Percentiles rank a stretch among this genome's conserved stretches.
Conservation (phyloP, 1,140 invertebrate species). For the Sweltsa coloradensis region DNA sequence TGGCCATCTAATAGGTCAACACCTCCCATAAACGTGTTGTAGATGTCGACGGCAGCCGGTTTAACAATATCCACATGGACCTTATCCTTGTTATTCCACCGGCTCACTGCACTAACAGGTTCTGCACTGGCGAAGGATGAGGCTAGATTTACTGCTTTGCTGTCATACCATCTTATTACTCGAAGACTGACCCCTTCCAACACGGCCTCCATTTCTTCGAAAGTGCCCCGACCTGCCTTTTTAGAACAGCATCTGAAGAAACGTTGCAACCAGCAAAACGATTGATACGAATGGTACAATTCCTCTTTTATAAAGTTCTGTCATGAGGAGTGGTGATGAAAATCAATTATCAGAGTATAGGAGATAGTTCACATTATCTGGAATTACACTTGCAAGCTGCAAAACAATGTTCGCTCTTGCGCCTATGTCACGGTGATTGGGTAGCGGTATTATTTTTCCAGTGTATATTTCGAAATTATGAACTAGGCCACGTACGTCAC, state of each 20-base stretch:
- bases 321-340: slow-evolving; percentile 20
- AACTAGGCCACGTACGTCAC: slow-evolving; percentile 24
- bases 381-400: not conserved
- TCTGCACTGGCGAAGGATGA: slow-evolving; percentile 7
- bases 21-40: slow-evolving; percentile 4
- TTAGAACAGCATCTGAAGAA: slow-evolving; percentile 7
- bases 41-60: not conserved
- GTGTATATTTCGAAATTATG: slow-evolving; percentile 32
- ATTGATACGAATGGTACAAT: slow-evolving; percentile 20
- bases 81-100: not conserved
- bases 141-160: slow-evolving; percentile 1
- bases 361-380: not conserved
- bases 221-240: not conserved
- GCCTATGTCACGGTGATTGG: not conserved
- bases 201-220: not conserved
- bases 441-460: slow-evolving; percentile 13
- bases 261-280: slow-evolving; percentile 18
- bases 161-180: slow-evolving; percentile 4
- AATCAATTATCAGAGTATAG: slow-evolving; percentile 27
- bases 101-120: slow-evolving; percentile 18
- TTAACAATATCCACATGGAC: not conserved
- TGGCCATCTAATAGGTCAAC: slow-evolving; percentile 3
- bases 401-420: not conserved
- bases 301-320: slow-evolving; percentile 19
- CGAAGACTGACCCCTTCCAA: not conserved